A percentile compares a stretch with the other conserved stretches of the same genome.
These are phyloP conservation scores for Misgurnus mizolepis DNA, from an alignment of 2,113 vertebrate genomes.

Conservation along the genomic window DNA sequence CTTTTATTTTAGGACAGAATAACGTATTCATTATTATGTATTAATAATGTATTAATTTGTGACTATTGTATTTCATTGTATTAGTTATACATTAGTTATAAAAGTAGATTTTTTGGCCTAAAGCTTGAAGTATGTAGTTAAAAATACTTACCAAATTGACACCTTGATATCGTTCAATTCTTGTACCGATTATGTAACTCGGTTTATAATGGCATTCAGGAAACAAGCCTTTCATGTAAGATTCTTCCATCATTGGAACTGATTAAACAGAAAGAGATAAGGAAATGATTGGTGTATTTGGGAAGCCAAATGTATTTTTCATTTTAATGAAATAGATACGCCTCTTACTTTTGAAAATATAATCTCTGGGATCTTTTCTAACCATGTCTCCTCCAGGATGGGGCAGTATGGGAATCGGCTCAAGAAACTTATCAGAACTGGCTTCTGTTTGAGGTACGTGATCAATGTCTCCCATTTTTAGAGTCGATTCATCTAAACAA, in stretches of 20 bases:
- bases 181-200: background rate
- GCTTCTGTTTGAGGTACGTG: conserved; percentile 43
- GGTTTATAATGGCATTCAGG: conserved; percentile 36
- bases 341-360: conserved; percentile 28
- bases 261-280: background rate
- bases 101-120: no score
- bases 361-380: conserved; percentile 35
- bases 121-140: background rate
- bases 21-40: no score
- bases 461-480: conserved; percentile 16
- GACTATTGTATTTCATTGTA: no score
- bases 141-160: conserved; percentile 36
- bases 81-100: no score
- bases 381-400: conserved; percentile 9
- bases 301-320: background rate
- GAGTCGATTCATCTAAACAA: conserved; percentile 39
- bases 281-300: background rate
- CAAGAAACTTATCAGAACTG: conserved; percentile 5
- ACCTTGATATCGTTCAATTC: conserved; percentile 32
- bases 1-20: no score
- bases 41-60: no score
- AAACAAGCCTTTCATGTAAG: conserved; percentile 5
- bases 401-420: background rate
- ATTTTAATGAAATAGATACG: background rate
- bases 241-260: conserved; percentile 29